A percentile compares a stretch with the other conserved stretches of the same genome.
phyloP scores from a whole-genome alignment of 2,888 invertebrate genomes.

The Pheosia tremula region DNA sequence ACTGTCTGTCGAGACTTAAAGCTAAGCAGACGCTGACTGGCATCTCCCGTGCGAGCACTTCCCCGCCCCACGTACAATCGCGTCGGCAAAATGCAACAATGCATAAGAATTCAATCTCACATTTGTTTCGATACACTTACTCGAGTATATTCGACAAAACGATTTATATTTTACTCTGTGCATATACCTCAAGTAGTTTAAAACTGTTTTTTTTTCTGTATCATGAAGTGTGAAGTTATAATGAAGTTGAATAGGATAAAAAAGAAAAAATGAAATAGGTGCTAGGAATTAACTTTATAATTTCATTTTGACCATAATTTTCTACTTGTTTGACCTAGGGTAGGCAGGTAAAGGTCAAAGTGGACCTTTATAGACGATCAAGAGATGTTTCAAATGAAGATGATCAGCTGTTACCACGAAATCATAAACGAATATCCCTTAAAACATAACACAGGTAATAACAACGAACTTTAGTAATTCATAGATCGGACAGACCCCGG shows the following conservation, averaged over 20 bases:
- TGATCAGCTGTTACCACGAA: neutral
- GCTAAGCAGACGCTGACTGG: conserved; percentile 79
- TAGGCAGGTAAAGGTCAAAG: no score
- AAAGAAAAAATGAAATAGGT: neutral
- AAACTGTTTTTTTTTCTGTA: no score
- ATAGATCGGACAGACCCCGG: conserved; percentile 46
- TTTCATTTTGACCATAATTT: no score
- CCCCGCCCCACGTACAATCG: conserved; percentile 69
- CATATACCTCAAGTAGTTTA: neutral
- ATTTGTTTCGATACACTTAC: conserved; percentile 58
- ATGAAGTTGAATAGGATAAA: no score
- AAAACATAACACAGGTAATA: conserved; percentile 11
- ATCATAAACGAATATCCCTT: neutral
- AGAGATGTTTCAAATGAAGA: neutral
- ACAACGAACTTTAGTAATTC: conserved; percentile 42
- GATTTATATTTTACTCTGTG: conserved; percentile 17
- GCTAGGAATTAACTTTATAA: neutral
- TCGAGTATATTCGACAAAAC: conserved; percentile 27
- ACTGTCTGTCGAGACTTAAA: conserved; percentile 61
- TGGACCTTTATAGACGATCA: no score
- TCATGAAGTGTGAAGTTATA: no score
- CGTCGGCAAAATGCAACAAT: conserved; percentile 80
- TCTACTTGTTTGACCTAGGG: no score
- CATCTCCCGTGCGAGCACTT: conserved; percentile 74
- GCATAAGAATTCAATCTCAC: conserved; percentile 80